Base-by-base conservation (phyloP, 2,797 vertebrate species). In the Lindbergichthys nudifrons region DNA sequence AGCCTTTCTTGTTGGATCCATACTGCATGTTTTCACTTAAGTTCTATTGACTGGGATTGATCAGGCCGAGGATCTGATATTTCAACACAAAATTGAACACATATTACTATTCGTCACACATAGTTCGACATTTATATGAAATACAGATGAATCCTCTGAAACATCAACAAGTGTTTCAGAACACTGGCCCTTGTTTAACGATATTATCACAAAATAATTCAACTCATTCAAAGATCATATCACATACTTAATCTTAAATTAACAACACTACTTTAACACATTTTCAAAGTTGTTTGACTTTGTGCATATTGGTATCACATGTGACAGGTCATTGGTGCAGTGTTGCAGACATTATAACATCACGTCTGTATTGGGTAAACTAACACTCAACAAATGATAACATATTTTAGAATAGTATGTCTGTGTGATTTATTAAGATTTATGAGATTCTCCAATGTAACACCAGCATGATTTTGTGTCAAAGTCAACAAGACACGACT, bases 11-110 rank as follows among this genome's bases (percentile, higher is more conserved):
- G 60, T 69, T 77, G 69, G 32, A 69, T 61, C 41, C 58, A 50
- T 62, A 62, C 60, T 65, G 82, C 50, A 73, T 65, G 65, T 56
- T 77, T 77, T 83, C 57, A 74, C 64, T 75, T 61, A 76, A 67
- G 72, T 59, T 67, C 2, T 63, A 60, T 65, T 65, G 76, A 77
- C 65, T 59, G 56, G n/a, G 26, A 79, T 21, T 62, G 59, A 73
- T 78, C 54, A 51, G 9, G 48, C 32, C 6, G 64, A 51, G 59
- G 76, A 75, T 42, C 73, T 59, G 68, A 60, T 74, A n/a, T 65
- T 76, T 77, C 26, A 56, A 16, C 4, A 60, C 39, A 65, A 42
- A 70, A 60, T 50, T 39, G 39, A 75, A 73, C 14, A 70, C 56
- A 60, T 51, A 42, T 67, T 60, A 36, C 62, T 47, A 43, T 42